A percentile compares a stretch with the other conserved stretches of the same genome.
Conservation (phyloP, 1,140 invertebrate species). For the Cotesia vestalis region DNA sequence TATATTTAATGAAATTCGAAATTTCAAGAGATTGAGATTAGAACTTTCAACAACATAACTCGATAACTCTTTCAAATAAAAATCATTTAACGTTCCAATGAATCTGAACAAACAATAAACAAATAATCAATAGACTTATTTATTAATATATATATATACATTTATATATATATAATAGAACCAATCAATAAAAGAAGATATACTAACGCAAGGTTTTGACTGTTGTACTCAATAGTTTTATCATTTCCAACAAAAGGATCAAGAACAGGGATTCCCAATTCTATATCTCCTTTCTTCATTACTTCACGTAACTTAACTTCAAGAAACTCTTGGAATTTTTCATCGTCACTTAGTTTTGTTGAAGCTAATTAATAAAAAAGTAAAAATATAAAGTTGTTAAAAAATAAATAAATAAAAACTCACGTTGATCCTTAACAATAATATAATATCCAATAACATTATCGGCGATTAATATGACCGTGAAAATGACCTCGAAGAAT, state of each 20-base stretch:
- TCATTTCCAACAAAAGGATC: conserved; percentile 13
- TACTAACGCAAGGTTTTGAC: not conserved
- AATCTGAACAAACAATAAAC: not conserved
- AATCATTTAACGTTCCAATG: not conserved
- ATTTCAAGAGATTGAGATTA: not conserved
- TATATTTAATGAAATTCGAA: not conserved
- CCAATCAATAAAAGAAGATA: no score
- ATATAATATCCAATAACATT: no score
- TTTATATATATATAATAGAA: not conserved
- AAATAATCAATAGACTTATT: not conserved
- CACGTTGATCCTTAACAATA: no score
- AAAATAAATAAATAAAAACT: not conserved
- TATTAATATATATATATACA: not conserved
- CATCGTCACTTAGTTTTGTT: not conserved
- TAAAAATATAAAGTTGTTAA: not conserved
- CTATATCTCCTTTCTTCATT: conserved; percentile 13
- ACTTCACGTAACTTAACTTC: conserved; percentile 12
- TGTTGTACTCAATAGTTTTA: not conserved
- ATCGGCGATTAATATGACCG: no score
- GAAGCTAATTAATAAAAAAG: not conserved
- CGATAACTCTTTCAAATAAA: conserved; percentile 7
- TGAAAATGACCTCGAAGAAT: no score
- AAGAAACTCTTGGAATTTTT: not conserved
- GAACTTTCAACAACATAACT: not conserved
- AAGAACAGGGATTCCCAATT: conserved; percentile 12